Evolutionary conservation across 2,113 vertebrate genomes (phyloP).

Genomic region (Psophia crepitans): DNA sequence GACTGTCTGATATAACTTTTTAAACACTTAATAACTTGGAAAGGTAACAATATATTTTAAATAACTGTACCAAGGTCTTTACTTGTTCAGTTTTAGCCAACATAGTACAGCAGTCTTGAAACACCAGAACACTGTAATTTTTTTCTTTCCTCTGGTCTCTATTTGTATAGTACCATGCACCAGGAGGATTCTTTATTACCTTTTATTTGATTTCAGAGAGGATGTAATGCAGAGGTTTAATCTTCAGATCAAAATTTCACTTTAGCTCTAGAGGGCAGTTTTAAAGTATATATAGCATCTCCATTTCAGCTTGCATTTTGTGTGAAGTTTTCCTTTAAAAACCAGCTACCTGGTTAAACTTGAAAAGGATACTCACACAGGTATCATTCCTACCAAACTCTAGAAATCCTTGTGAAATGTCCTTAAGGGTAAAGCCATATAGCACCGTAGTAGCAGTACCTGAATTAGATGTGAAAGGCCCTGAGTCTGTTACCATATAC

Average conservation of each 20-base stretch:
- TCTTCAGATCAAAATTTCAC: background rate
- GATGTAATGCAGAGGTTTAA: background rate
- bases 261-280: background rate
- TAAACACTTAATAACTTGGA: background rate
- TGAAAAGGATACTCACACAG: background rate
- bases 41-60: background rate
- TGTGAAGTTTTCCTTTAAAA: background rate
- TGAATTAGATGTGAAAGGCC: background rate
- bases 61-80: background rate
- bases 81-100: background rate
- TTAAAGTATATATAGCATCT: background rate
- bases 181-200: background rate
- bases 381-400: background rate
- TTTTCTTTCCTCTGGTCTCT: background rate
- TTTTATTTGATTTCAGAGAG: background rate
- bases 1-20: background rate
- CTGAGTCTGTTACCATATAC: background rate
- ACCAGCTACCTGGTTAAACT: background rate
- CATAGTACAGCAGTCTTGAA: background rate
- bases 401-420: background rate
- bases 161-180: background rate
- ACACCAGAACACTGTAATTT: background rate
- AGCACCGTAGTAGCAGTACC: background rate
- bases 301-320: background rate
- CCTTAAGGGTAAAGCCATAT: background rate